A percentile compares a stretch with the other conserved stretches of the same genome.
Evolutionary conservation across 2,113 vertebrate species (phyloP).

Genomic region (Isurus oxyrinchus): DNA sequence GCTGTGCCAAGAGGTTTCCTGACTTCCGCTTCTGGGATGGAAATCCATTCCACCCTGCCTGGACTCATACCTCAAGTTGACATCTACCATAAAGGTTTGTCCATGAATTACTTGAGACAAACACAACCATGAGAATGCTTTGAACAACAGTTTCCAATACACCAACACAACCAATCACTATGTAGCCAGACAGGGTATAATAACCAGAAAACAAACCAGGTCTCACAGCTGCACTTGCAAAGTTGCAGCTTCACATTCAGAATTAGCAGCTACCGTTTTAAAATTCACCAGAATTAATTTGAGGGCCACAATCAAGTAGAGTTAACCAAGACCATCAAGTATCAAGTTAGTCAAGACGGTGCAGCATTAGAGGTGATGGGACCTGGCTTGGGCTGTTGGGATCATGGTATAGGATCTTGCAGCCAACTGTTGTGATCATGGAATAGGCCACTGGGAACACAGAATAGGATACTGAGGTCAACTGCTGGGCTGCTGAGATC

Average conservation of each 20-base stretch:
- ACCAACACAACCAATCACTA: neutral
- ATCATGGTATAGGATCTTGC: neutral
- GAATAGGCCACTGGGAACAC: neutral
- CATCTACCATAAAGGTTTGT: neutral
- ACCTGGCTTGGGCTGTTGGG: neutral
- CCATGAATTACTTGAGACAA: neutral
- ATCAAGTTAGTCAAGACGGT: neutral
- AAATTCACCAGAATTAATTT: neutral
- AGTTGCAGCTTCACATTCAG: neutral
- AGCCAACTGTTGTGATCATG: too few relatives aligned
- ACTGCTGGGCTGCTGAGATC: neutral
- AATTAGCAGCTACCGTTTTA: neutral
- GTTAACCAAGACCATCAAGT: neutral
- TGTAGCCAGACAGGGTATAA: neutral
- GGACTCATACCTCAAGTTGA: neutral
- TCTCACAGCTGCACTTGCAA: neutral
- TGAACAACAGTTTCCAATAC: neutral
- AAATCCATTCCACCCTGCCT: neutral
- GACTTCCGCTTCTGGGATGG: neutral
- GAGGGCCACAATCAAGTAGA: neutral
- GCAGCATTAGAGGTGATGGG: neutral
- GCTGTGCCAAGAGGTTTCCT: too few relatives aligned
- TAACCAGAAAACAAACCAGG: neutral
- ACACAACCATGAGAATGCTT: too few relatives aligned
- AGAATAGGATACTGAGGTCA: neutral